These are phyloP conservation scores for Philopedon plagiatum DNA, from an alignment of 2,888 invertebrate species.

Conservation along the genomic window DNA sequence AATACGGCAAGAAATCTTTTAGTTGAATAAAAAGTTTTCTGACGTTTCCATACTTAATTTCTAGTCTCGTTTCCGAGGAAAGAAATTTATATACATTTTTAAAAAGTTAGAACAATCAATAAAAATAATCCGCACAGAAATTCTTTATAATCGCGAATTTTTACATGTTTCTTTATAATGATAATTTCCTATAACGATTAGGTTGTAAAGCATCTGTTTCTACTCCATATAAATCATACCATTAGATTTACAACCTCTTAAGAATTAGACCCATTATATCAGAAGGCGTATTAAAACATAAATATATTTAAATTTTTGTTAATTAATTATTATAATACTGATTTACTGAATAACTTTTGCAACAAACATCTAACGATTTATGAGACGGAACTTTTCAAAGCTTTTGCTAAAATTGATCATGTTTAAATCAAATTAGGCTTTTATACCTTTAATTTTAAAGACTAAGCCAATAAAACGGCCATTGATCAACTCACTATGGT, in stretches of 20 bases:
- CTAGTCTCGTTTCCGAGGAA: no score
- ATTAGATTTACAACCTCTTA: background rate
- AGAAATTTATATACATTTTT: no score
- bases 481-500: no score
- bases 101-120: no score
- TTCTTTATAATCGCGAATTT: background rate
- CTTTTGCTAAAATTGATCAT: no score
- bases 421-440: no score
- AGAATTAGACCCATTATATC: background rate
- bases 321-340: background rate
- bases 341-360: background rate
- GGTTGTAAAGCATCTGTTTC: background rate
- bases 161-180: background rate
- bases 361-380: background rate
- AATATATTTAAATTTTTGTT: background rate
- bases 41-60: no score
- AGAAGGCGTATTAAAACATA: background rate
- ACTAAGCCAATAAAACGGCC: no score
- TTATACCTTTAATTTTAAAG: no score
- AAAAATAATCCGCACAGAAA: background rate
- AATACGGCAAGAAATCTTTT: no score
- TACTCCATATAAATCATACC: background rate
- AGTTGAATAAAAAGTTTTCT: no score
- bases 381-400: background rate
- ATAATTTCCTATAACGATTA: background rate